Conservation (phyloP, 2,113 vertebrate species). For the Alosa alosa region DNA sequence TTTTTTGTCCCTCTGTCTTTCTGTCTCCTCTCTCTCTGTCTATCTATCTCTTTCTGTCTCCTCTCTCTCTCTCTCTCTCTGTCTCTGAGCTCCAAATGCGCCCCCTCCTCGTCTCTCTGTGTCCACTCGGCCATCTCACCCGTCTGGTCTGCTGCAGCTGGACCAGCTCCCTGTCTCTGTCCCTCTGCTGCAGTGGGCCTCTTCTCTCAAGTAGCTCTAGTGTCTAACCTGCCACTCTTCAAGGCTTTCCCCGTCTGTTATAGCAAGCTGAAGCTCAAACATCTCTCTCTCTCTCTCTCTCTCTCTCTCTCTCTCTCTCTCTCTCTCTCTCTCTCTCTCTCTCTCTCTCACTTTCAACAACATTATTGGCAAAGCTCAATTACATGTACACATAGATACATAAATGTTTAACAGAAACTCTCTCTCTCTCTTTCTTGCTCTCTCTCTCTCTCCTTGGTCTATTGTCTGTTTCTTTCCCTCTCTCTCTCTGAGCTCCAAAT, state of each 20-base stretch:
- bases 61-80: neutral
- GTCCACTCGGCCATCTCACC: neutral
- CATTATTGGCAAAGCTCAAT: neutral
- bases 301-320: neutral
- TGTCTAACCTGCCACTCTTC: neutral
- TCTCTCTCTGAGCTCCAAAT: neutral
- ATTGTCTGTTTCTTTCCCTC: neutral
- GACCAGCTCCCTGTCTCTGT: neutral
- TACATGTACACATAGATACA: neutral
- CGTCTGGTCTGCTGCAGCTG: neutral
- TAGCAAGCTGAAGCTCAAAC: neutral
- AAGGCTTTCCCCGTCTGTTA: neutral
- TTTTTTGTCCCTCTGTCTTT: constrained; percentile 18
- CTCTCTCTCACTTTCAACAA: no score
- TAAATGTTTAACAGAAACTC: no score
- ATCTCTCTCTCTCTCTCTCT: neutral
- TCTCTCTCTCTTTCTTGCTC: neutral
- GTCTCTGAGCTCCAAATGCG: neutral
- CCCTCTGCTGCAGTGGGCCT: neutral
- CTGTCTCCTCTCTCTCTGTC: neutral
- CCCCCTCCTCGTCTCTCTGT: neutral
- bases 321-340: neutral
- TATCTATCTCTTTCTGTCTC: neutral
- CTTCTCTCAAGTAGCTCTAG: neutral
- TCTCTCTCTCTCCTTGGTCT: constrained; percentile 19